Base-by-base conservation (phyloP, 2,113 vertebrate species). In the Prolemur simus region DNA sequence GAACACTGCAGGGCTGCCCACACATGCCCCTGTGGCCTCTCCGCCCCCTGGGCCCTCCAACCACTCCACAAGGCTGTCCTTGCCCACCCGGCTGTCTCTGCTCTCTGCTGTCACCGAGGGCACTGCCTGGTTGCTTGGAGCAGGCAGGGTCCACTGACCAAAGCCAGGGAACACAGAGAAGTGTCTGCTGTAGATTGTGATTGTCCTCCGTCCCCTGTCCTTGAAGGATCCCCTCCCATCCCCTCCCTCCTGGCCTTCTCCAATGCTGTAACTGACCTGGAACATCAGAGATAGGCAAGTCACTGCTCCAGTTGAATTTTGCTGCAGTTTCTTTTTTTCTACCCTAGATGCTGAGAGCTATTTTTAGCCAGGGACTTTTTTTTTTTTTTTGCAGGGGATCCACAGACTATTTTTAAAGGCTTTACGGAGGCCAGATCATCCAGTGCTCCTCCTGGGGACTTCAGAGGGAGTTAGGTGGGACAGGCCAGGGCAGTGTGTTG, bases 351-450 rank as follows among this genome's bases (percentile, higher is more conserved):
- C 97, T 96, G 91, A 96, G 85, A 96, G 94, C 77, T 98, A 97
- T 97, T 98, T 97, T 97, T 97, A 97, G 92, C 54, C 34, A 64
- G 63, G 45, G 93, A 45, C 64, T 95, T 97, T 71, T 83, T 88
- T 68, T 76, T 66, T 66, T 45, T 45, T 82, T 68, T 71, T 91
- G 21, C 82, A 97, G 97, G 97, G 97, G 96, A 98, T 96, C 92
- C 95, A 97, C 94, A 89, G 86, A 96, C 94, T 98, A 96, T 97
- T 98, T 98, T 96, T 97, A 96, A 97, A 97, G 78, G 17, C 68
- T 52, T 83, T 82, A 96, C 73, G 3, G 82, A 94, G 91, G 90
- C 73, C 97, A 76, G 29, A 92, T 89, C 83, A 91, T 77, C 45
- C 78, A 96, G 71, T 25, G n/a, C 63, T 94, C 52, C 63, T 97